Conservation (phyloP, 1,140 invertebrate genomes). For the Neodiprion fabricii region DNA sequence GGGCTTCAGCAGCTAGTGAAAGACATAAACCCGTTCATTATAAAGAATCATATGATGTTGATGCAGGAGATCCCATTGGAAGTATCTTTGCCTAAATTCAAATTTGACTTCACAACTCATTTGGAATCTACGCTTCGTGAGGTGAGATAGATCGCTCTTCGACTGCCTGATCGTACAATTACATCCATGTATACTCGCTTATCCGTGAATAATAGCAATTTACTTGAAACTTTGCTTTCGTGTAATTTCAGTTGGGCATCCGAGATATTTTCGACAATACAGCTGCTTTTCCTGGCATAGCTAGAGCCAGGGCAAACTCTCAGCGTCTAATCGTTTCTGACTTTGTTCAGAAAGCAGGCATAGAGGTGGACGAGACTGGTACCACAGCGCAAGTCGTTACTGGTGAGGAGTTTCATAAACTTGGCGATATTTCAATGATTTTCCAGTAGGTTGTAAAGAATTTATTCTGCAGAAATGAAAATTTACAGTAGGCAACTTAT, state of each 20-base stretch:
- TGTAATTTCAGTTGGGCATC: slow-evolving; percentile 69
- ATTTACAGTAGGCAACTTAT: not conserved
- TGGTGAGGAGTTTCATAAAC: slow-evolving; percentile 57
- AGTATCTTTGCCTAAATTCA: slow-evolving; percentile 78
- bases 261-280: slow-evolving; percentile 72
- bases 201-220: too few species aligned
- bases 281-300: slow-evolving; percentile 72
- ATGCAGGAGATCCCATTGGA: slow-evolving; percentile 68
- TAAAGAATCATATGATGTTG: slow-evolving; percentile 64
- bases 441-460: not conserved
- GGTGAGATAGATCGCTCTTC: slow-evolving; percentile 54
- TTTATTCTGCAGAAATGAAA: slow-evolving; percentile 15
- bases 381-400: slow-evolving; percentile 79
- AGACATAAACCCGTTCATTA: slow-evolving; percentile 62
- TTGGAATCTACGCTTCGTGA: slow-evolving; percentile 69
- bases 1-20: slow-evolving; percentile 68
- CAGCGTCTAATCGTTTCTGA: slow-evolving; percentile 71
- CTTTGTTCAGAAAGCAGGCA: slow-evolving; percentile 81
- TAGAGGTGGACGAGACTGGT: slow-evolving; percentile 85
- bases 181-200: too few species aligned
- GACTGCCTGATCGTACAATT: too few species aligned
- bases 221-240: slow-evolving; percentile 13
- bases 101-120: slow-evolving; percentile 72
- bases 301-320: slow-evolving; percentile 58
- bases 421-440: slow-evolving; percentile 14